Evolutionary conservation across 2,113 vertebrate species (phyloP), one percentile per base, ranked within the genome.

Genomic region (Oxyura jamaicensis): DNA sequence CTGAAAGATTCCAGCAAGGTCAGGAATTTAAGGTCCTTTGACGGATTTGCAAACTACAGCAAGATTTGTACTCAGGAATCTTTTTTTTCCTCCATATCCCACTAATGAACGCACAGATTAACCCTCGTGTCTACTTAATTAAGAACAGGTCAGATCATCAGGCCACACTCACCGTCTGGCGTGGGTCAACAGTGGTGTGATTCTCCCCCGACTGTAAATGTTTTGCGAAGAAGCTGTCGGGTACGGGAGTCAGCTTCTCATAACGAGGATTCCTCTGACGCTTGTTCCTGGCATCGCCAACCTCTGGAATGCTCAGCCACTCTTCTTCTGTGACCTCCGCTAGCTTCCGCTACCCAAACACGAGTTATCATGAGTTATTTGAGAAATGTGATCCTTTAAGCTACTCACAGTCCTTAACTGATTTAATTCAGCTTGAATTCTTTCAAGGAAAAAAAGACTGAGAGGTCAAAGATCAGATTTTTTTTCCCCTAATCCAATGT

Each of bases 301-400:
- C 99, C 83, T 99, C 99, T 3, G 99, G 99, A 86, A 99, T 99
- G 65, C 99, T 99, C 66, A 99, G 97, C 99, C 99, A 99, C 91
- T 99, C 99, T 65, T 99, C 99, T 65, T 99, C 99, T 0, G 99
- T 99, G 50, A 99, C 99, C 96, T 99, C 99, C 0, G 99, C 98
- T 82, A 99, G 91, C 87, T 99, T 99, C 87, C 99, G 97, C 99
- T 99, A 87, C 31, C 66, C 71, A 94, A 33, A 96, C 20, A 89
- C 5, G 22, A 91, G 26, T 7, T 66, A 19, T 28, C 63, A 10
- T 76, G 84, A 89, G 7, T 92, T 52, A 52, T 9, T 69, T 53
- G 3, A 86, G 36, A 92, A 58, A 15, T 53, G 11, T 21, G 2
- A 4, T 36, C 23, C 63, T 89, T 65, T 71, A 14, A 83, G 56